Base-by-base conservation (phyloP, 2,113 vertebrate genomes). In the Phasianus colchicus region DNA sequence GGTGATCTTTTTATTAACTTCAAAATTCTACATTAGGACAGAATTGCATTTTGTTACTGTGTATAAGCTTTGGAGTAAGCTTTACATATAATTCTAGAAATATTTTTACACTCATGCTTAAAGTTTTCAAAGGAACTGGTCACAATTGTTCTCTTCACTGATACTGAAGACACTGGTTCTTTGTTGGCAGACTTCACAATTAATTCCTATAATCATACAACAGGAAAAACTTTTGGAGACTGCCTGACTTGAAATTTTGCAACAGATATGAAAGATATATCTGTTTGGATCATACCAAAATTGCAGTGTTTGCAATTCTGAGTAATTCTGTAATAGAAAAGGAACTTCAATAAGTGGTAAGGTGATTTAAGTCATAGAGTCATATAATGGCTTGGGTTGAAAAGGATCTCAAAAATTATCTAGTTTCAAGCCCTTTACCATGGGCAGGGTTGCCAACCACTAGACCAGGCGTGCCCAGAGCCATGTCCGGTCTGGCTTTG, bases 111-210 rank as follows among this genome's bases (percentile, higher is more conserved):
- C 10, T 86, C 0, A 0, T 10, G 6, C 43, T 11, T 42, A 13
- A 88, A 65, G 32, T 57, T 76, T 70, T 79, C 40, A 30, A 73
- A 64, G 75, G 52, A 36, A 5, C 60, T 72, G 29, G 34, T 83
- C 32, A 14, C 8, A 27, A 5, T 6, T 13, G 10, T 36, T 60
- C 34, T 63, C 52, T 30, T 79, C 25, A n/a, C 60, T 63, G 42
- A 1, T 36, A 12, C 30, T 71, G 16, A 25, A 79, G 15, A 22
- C 3, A 32, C 10, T 1, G 27, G 1, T 1, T 4, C 54, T 89
- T 85, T 65, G 19, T 61, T 61, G 32, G 18, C 16, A 75, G 22
- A 69, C 60, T 42, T 67, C 13, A 52, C 6, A 7, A 9, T 45
- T 22, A 84, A 54, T 67, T 82, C 16, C 16, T 88, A 1, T 72